These are phyloP conservation scores for Sinocyclocheilus rhinocerous DNA, from an alignment of 2,113 vertebrate genomes.

Conservation along the genomic window DNA sequence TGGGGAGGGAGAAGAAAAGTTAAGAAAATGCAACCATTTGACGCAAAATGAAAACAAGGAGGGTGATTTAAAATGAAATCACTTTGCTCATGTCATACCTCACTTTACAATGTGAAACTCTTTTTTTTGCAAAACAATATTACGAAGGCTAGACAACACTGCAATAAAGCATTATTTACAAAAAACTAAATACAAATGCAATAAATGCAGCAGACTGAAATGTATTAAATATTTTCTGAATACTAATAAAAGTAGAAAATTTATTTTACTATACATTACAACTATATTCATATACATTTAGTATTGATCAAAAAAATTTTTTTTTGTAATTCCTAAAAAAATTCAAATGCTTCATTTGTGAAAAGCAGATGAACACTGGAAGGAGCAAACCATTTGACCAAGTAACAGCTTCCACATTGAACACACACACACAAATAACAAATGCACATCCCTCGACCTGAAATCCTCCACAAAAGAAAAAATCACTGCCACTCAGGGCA, in stretches of 20 bases:
- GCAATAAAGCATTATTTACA: background rate
- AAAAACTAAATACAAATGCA: too few species aligned
- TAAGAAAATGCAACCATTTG: background rate
- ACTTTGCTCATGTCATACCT: background rate
- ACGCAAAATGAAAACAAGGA: background rate
- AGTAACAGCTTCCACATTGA: background rate
- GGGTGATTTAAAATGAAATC: background rate
- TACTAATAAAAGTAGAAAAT: background rate
- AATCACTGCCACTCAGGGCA: background rate
- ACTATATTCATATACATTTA: too few species aligned
- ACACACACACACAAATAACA: background rate
- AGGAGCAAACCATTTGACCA: background rate
- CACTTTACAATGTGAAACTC: background rate
- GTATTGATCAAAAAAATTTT: too few species aligned
- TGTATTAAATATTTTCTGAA: too few species aligned
- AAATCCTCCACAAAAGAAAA: background rate
- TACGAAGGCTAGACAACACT: background rate
- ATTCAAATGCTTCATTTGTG: background rate
- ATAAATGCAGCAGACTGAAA: too few species aligned
- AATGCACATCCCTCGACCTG: background rate
- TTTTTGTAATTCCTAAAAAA: background rate
- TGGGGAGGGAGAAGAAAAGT: conserved; percentile 10
- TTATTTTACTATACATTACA: background rate
- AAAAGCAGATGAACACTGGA: background rate
- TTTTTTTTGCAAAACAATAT: background rate